Conservation (phyloP, 2,888 invertebrate species). For the Papilio gigon region DNA sequence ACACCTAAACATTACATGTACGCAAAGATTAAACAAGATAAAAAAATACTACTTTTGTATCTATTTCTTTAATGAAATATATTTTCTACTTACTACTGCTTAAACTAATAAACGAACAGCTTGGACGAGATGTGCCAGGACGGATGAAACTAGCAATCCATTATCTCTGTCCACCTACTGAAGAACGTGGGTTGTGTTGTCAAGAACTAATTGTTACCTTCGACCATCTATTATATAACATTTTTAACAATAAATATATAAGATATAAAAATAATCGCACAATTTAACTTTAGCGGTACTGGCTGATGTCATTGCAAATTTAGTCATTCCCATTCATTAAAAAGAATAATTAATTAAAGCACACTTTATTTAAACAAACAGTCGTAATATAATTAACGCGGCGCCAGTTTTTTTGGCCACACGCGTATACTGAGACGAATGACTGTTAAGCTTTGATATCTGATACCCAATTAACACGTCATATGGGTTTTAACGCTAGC, state of each 20-base stretch:
- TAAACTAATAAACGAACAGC: no score
- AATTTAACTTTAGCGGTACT: neutral
- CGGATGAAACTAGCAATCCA: no score
- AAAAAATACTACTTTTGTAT: no score
- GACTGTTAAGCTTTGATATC: slow-evolving; percentile 31
- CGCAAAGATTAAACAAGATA: no score
- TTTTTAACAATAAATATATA: neutral
- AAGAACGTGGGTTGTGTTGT: no score
- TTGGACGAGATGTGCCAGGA: no score
- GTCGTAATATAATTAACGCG: neutral
- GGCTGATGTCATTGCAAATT: neutral
- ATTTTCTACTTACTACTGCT: no score
- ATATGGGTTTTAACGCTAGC: neutral
- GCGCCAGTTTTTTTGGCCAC: slow-evolving; percentile 21
- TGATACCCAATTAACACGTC: slow-evolving; percentile 34
- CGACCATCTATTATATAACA: neutral
- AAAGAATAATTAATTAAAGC: slow-evolving; percentile 4
- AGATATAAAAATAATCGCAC: neutral
- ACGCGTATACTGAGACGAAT: slow-evolving; percentile 19
- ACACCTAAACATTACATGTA: no score
- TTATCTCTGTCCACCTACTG: no score
- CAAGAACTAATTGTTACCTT: no score
- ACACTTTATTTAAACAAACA: slow-evolving; percentile 6
- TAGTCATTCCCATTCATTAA: neutral
- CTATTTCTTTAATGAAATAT: no score